These are phyloP conservation scores for Eretmocerus hayati DNA, from an alignment of 2,888 invertebrate species.

Conservation along the genomic window DNA sequence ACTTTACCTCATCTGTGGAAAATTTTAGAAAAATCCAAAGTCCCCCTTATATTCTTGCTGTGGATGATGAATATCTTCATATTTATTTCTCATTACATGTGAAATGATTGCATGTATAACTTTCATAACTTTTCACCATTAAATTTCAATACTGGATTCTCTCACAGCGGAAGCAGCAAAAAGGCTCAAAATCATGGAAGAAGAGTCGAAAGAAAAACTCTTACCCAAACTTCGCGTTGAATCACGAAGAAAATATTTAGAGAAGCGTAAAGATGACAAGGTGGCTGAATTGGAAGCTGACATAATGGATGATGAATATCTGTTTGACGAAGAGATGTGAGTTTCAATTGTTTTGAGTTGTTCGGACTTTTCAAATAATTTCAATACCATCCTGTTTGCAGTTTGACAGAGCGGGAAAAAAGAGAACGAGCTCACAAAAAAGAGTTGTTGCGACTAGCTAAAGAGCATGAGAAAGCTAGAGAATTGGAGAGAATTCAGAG, in stretches of 20 bases:
- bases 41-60: too few relatives aligned
- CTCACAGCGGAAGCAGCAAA: conserved; percentile 77
- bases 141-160: too few relatives aligned
- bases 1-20: too few relatives aligned
- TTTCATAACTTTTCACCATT: not conserved
- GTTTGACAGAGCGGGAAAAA: conserved; percentile 79
- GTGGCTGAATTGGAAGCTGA: conserved; percentile 90
- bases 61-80: too few relatives aligned
- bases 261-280: conserved; percentile 94
- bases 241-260: conserved; percentile 88
- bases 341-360: not conserved
- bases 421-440: conserved; percentile 84
- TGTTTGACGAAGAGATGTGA: conserved; percentile 82
- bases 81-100: too few relatives aligned
- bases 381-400: conserved; percentile 42
- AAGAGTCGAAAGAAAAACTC: conserved; percentile 76
- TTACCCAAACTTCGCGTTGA: conserved; percentile 83
- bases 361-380: conserved; percentile 7
- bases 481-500: conserved; percentile 88
- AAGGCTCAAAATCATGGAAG: conserved; percentile 73
- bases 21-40: too few relatives aligned
- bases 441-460: conserved; percentile 80
- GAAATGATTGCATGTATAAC: too few relatives aligned
- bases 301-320: conserved; percentile 90
- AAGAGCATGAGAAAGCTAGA: conserved; percentile 90